phyloP scores from a whole-genome alignment of 2,113 vertebrate genomes.

The Coturnix japonica region DNA sequence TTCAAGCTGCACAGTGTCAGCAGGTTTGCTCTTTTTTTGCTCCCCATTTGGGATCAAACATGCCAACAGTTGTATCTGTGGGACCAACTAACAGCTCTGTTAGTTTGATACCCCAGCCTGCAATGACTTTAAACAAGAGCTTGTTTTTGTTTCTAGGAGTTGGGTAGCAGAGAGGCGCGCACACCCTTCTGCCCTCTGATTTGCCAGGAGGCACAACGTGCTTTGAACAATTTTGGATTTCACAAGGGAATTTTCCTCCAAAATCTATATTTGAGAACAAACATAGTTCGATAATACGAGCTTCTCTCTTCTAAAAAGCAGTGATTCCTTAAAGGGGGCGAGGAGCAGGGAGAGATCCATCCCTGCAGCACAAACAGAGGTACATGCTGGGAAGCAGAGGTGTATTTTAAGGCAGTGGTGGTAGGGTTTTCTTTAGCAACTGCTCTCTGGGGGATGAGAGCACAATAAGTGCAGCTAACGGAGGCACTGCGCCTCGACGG shows the following conservation, averaged over 20 bases:
- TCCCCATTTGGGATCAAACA: not conserved
- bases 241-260: not conserved
- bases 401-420: not conserved
- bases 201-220: not conserved
- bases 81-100: not conserved
- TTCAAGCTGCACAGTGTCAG: accelerated
- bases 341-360: not conserved
- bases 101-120: not conserved
- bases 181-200: accelerated
- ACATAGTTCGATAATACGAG: not conserved
- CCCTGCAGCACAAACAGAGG: not conserved
- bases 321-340: not conserved
- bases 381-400: not conserved
- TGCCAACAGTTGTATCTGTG: accelerated
- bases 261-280: not conserved
- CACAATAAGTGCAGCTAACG: not conserved
- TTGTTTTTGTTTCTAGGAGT: not conserved
- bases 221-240: not conserved
- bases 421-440: not conserved
- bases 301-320: not conserved
- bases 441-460: not conserved
- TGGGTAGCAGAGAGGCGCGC: not conserved
- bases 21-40: not conserved
- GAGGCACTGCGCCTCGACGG: not conserved
- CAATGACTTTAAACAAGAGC: not conserved